Evolutionary conservation across 1,140 invertebrate species (phyloP).

Genomic region (Eupristina koningsbergeri): DNA sequence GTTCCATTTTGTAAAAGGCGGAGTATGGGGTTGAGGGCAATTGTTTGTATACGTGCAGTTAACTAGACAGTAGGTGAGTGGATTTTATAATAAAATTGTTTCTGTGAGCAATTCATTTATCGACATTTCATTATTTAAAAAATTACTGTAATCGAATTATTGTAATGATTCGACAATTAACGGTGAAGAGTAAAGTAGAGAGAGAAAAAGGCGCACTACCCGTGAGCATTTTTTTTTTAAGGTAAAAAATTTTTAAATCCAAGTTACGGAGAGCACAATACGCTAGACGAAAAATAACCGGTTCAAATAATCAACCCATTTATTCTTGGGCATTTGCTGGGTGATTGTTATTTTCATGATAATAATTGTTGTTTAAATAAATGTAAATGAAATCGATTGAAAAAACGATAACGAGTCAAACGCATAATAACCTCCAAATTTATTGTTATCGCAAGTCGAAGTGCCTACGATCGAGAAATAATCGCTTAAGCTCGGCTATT

Average conservation of each 20-base stretch:
- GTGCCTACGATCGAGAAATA: no score
- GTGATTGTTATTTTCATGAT: slow-evolving; percentile 10
- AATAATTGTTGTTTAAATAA: slow-evolving; percentile 26
- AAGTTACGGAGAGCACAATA: no score
- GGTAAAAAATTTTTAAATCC: no score
- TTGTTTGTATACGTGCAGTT: slow-evolving; percentile 1
- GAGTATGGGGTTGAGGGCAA: background rate
- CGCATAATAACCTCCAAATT: no score
- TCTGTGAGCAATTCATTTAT: background rate
- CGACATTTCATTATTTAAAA: slow-evolving; percentile 17
- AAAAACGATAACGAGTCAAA: background rate
- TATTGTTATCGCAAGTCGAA: no score
- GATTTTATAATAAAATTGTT: background rate
- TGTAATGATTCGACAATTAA: background rate
- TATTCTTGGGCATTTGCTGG: background rate
- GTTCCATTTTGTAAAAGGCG: background rate
- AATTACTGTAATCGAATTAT: slow-evolving; percentile 13
- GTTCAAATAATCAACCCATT: no score
- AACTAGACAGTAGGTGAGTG: background rate
- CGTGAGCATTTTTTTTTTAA: no score
- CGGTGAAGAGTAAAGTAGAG: no score
- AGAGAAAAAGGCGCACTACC: no score
- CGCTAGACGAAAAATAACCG: no score
- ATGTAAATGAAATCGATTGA: background rate
- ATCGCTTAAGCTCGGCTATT: background rate